Evolutionary conservation across 1,140 invertebrate genomes (phyloP).

Genomic region (Gonatopus flavifemur): DNA sequence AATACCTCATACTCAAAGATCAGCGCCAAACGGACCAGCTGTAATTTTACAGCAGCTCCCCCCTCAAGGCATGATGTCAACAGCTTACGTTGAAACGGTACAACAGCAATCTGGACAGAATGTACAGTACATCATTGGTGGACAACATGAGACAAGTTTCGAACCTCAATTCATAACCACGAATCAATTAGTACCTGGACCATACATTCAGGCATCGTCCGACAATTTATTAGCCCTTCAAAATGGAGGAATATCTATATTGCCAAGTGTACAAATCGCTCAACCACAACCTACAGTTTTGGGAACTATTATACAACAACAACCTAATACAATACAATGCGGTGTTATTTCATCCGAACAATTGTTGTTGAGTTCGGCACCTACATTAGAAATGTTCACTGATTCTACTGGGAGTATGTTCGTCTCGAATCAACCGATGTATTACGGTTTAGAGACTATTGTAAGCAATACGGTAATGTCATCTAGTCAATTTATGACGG

Average conservation of each 20-base stretch:
- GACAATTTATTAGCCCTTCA: slow-evolving; percentile 63
- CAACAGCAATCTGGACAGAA: slow-evolving; percentile 68
- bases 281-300: slow-evolving; percentile 60
- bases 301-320: slow-evolving; percentile 68
- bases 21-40: slow-evolving; percentile 53
- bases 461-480: slow-evolving; percentile 85
- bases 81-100: slow-evolving; percentile 68
- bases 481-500: slow-evolving; percentile 78
- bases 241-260: slow-evolving; percentile 64
- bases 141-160: slow-evolving; percentile 59
- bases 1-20: slow-evolving; percentile 38
- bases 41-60: slow-evolving; percentile 70
- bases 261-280: slow-evolving; percentile 60
- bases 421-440: slow-evolving; percentile 72
- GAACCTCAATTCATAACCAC: slow-evolving; percentile 65
- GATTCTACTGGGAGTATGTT: slow-evolving; percentile 70
- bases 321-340: slow-evolving; percentile 58
- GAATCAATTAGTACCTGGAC: slow-evolving; percentile 63
- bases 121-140: slow-evolving; percentile 65
- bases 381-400: slow-evolving; percentile 70
- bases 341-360: slow-evolving; percentile 61
- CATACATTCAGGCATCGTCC: slow-evolving; percentile 66
- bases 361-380: slow-evolving; percentile 66
- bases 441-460: slow-evolving; percentile 79
- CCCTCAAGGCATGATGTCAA: slow-evolving; percentile 67